Evolutionary conservation across 2,113 vertebrate species (phyloP).

Genomic region (Ceyx melanurus): DNA sequence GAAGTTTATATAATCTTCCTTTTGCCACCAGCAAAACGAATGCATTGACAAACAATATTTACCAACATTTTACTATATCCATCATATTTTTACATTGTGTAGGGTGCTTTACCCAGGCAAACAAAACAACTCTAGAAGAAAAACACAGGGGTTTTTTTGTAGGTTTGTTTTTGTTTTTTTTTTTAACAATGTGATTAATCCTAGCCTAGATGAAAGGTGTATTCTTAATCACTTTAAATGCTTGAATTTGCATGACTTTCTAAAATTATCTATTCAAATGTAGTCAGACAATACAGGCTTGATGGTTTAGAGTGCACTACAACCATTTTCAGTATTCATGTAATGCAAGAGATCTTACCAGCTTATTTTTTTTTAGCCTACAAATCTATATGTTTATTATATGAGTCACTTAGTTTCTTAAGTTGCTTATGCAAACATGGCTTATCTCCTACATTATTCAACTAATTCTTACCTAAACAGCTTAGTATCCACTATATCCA

Average conservation of each 20-base stretch:
- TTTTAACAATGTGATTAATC: background rate
- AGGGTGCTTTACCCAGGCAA: background rate
- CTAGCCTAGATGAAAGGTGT: background rate
- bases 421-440: background rate
- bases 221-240: background rate
- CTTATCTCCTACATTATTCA: background rate
- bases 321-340: background rate
- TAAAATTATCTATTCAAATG: background rate
- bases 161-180: background rate
- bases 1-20: background rate
- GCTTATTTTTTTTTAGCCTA: background rate
- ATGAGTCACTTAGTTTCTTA: background rate
- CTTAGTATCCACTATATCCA: background rate
- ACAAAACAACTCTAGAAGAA: background rate
- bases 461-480: background rate
- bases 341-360: background rate
- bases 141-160: accelerated
- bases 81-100: background rate
- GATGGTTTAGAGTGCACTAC: background rate
- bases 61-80: background rate
- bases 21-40: background rate
- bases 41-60: background rate
- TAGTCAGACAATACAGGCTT: background rate
- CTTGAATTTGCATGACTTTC: background rate
- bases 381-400: background rate